phyloP scores from a whole-genome alignment of 1,140 invertebrate species.

The Leptopilina boulardi region DNA sequence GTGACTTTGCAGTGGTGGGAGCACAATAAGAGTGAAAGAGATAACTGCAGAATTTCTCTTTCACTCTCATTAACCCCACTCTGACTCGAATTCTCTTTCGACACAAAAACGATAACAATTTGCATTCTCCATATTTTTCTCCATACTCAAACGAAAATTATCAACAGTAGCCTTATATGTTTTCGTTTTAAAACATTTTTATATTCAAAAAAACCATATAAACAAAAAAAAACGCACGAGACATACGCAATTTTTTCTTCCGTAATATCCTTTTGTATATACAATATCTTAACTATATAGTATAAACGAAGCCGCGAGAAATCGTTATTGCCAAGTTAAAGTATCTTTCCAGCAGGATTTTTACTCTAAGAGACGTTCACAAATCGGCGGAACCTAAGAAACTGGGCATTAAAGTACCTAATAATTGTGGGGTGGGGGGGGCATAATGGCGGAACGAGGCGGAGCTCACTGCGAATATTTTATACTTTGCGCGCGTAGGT shows the following conservation, averaged over 20 bases:
- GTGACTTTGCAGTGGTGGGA: too few species aligned
- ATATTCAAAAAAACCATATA: too few species aligned
- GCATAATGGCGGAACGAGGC: conserved; percentile 62
- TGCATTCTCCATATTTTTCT: too few species aligned
- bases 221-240: neutral
- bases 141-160: too few species aligned
- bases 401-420: conserved; percentile 66
- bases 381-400: conserved; percentile 43
- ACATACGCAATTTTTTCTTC: neutral
- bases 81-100: too few species aligned
- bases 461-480: conserved; percentile 65
- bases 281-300: conserved; percentile 6
- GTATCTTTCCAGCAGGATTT: conserved; percentile 14
- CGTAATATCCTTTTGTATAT: neutral
- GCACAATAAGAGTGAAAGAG: too few species aligned
- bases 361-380: conserved; percentile 19
- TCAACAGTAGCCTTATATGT: conserved; percentile 12
- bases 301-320: conserved; percentile 31
- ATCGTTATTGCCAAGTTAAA: neutral
- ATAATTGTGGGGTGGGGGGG: conserved; percentile 64
- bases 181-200: neutral
- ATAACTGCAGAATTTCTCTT: too few species aligned
- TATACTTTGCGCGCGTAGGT: conserved; percentile 53
- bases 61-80: too few species aligned
- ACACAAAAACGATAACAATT: too few species aligned